Evolutionary conservation across 2,797 vertebrate species (phyloP).

Genomic region (Tokudaia tokunoshimensis): DNA sequence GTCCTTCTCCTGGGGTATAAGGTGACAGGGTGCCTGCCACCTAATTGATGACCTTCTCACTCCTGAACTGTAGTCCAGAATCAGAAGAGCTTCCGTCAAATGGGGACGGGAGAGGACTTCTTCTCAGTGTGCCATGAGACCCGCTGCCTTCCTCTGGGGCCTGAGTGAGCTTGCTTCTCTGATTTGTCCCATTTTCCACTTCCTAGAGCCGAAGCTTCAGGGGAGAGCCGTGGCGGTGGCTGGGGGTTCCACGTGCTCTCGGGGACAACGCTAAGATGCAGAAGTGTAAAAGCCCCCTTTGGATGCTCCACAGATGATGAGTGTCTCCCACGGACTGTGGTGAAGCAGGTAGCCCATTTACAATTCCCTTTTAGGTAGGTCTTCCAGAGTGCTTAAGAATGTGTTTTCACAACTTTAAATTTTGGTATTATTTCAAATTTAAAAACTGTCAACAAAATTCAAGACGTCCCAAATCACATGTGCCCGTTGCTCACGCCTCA

Average conservation of each 20-base stretch:
- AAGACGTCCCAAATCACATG: neutral
- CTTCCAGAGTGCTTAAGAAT: neutral
- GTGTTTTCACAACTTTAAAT: neutral
- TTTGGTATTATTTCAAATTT: neutral
- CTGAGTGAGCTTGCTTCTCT: neutral
- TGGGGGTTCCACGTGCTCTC: neutral
- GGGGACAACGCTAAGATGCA: neutral
- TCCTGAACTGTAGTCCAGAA: neutral
- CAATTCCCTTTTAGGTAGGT: neutral
- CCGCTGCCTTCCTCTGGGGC: neutral
- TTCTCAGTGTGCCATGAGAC: neutral
- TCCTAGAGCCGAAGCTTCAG: neutral
- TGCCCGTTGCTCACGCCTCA: neutral
- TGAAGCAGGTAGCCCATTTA: neutral
- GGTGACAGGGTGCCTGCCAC: neutral
- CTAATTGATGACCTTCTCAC: neutral
- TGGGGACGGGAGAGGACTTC: neutral
- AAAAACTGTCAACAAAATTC: neutral
- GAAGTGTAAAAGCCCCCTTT: no score
- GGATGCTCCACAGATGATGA: no score
- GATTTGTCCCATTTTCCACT: neutral
- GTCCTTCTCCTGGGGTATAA: neutral
- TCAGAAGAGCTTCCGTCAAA: neutral
- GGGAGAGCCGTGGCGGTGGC: neutral
- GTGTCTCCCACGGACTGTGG: neutral